These are phyloP conservation scores for Vanessa cardui DNA, from an alignment of 2,888 invertebrate species.

Conservation along the genomic window DNA sequence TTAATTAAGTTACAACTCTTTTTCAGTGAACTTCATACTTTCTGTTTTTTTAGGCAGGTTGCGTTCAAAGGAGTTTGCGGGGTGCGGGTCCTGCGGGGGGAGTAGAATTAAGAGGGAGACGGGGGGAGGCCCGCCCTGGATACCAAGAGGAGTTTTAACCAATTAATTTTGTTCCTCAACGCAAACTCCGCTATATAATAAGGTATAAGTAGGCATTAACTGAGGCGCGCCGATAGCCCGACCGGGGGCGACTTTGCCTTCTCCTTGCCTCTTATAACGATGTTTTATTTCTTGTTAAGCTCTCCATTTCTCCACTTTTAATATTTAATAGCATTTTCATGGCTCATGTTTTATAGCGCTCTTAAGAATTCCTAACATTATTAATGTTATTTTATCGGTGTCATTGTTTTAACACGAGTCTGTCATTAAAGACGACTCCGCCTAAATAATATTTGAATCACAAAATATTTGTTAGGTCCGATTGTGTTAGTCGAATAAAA, in stretches of 20 bases:
- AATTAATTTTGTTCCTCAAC: constrained; percentile 85
- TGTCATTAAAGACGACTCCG: constrained; percentile 21
- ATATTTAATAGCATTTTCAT: constrained; percentile 83
- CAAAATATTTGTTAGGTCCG: background rate
- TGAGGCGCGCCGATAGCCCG: constrained; percentile 80
- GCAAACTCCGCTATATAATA: constrained; percentile 83
- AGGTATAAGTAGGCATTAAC: constrained; percentile 83
- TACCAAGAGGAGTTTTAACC: constrained; percentile 84
- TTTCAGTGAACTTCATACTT: constrained; percentile 77
- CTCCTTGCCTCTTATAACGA: constrained; percentile 79
- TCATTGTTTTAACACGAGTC: constrained; percentile 60
- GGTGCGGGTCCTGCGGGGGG: constrained; percentile 61
- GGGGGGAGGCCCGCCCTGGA: constrained; percentile 76
- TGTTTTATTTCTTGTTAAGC: constrained; percentile 83
- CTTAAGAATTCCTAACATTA: constrained; percentile 77
- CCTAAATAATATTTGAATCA: constrained; percentile 22
- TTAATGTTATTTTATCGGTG: constrained; percentile 65
- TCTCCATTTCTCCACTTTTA: constrained; percentile 83
- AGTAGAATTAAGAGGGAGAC: constrained; percentile 76
- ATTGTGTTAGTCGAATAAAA: constrained; percentile 1
- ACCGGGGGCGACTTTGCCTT: constrained; percentile 72
- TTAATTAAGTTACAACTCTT: constrained; percentile 78
- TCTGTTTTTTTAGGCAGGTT: constrained; percentile 83
- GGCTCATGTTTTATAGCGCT: constrained; percentile 80
- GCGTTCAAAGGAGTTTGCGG: constrained; percentile 82